Base-by-base conservation (phyloP, 2,113 vertebrate genomes). In the Campylomormyrus tamandua region DNA sequence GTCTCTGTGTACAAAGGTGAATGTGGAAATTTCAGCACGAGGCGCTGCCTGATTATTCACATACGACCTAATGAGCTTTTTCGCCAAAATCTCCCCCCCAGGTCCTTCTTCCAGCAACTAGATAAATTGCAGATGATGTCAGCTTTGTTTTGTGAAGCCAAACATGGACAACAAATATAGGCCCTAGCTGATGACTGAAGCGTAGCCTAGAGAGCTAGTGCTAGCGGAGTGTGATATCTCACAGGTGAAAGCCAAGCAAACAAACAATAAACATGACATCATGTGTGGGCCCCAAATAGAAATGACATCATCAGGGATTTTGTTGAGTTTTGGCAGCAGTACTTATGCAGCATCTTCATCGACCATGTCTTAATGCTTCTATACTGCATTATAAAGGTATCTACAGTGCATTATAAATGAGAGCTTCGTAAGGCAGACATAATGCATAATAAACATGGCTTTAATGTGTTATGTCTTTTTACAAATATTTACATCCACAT, bases 241-340 rank as follows among this genome's bases (percentile, higher is more conserved):
- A 93, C 94, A 80, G 91, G 90, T 92, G 89, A 91, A 90, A 93
- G 94, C 89, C 39, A 88, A 93, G 92, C 93, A 94, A 95, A 94
- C 92, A 93, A 53, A 50, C 52, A 89, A 91, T 93, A 94, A 95
- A 95, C 93, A 93, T 93, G 93, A 94, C 93, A 92, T 95, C 93
- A 94, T 94, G 70, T 19, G 58, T 90, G 90, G 92, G 92, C 92
- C 90, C 90, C 11, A 42, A 91, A 89, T 74, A 83, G 89, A 74
- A 35, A 89, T 93, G 92, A 94, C 93, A 91, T 94, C 92, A 94
- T 46, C 11, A 87, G 9, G 8, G n/a, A 53, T 91, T 87, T 87
- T 39, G 13, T 9, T 45, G n/a, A 70, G 24, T 39, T 66, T 27
- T 50, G 27, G 46, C 35, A 27, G 15, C n/a, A 13, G 49, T 1